Base-by-base conservation (phyloP, 2,113 vertebrate species). In the Rhea americana region DNA sequence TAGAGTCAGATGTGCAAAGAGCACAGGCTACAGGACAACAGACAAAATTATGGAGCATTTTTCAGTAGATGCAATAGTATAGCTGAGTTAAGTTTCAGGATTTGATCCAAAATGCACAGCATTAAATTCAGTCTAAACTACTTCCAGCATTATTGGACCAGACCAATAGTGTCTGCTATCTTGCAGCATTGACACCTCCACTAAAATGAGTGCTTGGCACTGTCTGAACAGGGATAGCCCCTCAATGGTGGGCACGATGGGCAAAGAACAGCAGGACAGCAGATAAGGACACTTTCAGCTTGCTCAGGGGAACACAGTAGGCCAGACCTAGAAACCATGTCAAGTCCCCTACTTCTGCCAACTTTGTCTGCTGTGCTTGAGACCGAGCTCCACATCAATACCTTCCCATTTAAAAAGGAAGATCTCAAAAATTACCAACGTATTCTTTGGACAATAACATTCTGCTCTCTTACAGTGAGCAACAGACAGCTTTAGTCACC, bases 301-400 rank as follows among this genome's bases (percentile, higher is more conserved):
- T 53, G 61, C 25, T 10, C 21, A 30, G 59, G 21, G 35, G 30
- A 45, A 48, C 19, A 15, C 21, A 47, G 20, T 37, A 39, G 37
- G 26, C 37, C 61, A 65, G 35, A 35, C 39, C 37, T 18, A 67
- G 26, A 5, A 82, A 48, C n/a, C 32, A n/a, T 15, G 19, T 21
- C 8, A 0, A 0, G 0, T 26, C 43, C 13, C 25, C 7, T 62
- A 47, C 76, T 16, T 62, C 79, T 41, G 55, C 28, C 43, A 30
- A 51, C 7, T 73, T 20, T 72, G 30, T 32, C 37, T 48, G 25
- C 37, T 48, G 25, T 20, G 15, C 48, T 71, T 19, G 11, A 89
- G 26, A n/a, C 39, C 19, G 22, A 88, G 45, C 35, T 70, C 66
- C 37, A 25, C 13, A 5, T 2, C 16, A 30, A 58, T 35, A 55